A percentile compares a stretch with the other conserved stretches of the same genome.
These are phyloP conservation scores for Noctua janthina DNA, from an alignment of 2,888 invertebrate species.

Conservation along the genomic window DNA sequence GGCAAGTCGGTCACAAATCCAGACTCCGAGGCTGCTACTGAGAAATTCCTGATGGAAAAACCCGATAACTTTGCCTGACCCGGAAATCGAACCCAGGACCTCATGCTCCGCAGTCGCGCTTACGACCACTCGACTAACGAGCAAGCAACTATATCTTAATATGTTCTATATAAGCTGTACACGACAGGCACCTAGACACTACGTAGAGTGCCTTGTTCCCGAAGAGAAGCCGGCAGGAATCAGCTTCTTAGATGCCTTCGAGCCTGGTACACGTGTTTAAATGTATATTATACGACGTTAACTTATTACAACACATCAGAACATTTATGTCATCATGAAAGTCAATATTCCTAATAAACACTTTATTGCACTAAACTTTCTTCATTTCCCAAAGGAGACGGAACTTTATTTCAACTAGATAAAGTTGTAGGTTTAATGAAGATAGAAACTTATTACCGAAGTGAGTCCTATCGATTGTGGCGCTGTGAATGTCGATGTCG, in stretches of 20 bases:
- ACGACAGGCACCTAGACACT: too few species aligned
- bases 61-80: too few species aligned
- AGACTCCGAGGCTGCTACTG: background rate
- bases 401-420: constrained; percentile 2
- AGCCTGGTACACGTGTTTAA: background rate
- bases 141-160: background rate
- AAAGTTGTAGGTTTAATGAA: constrained; percentile 20
- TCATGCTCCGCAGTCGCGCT: background rate
- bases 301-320: background rate
- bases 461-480: constrained; percentile 45
- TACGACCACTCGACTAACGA: background rate
- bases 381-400: constrained; percentile 4
- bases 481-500: constrained; percentile 34
- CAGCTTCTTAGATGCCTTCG: too few species aligned
- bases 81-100: background rate
- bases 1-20: background rate
- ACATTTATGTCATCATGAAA: constrained; percentile 3
- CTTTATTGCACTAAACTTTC: background rate
- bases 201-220: too few species aligned
- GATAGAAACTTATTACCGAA: constrained; percentile 18
- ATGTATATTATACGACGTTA: background rate
- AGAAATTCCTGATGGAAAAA: background rate
- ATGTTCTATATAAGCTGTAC: background rate
- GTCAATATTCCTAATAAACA: constrained; percentile 14
- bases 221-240: too few species aligned